A percentile compares a stretch with the other conserved stretches of the same genome.
Evolutionary conservation across 2,888 invertebrate genomes (phyloP).

Genomic region (Synergus gifuensis): DNA sequence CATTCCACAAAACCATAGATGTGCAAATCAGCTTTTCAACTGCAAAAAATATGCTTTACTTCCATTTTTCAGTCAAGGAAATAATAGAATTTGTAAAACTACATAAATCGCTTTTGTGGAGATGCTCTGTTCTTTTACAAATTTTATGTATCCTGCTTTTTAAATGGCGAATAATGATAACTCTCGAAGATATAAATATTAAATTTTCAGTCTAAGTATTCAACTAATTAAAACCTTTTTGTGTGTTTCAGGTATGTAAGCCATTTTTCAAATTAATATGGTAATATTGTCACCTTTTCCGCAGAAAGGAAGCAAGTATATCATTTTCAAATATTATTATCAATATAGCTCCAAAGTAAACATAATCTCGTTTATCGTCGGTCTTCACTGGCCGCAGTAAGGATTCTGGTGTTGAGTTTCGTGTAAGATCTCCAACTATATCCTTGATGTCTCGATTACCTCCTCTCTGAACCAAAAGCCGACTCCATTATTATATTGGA

Average conservation of each 20-base stretch:
- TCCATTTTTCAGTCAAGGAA: not conserved
- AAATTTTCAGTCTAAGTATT: not conserved
- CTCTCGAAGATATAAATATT: not conserved
- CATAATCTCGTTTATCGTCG: no score
- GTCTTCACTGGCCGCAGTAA: not conserved
- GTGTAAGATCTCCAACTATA: not conserved
- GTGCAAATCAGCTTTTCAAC: not conserved
- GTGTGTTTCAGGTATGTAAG: constrained; percentile 31
- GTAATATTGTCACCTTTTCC: not conserved
- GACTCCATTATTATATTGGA: not conserved
- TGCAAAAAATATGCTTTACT: not conserved
- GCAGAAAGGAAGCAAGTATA: not conserved
- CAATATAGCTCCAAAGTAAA: no score
- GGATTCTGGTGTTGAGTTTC: constrained; percentile 37
- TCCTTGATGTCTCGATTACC: constrained; percentile 9
- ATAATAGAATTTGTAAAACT: not conserved
- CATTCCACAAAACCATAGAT: not conserved
- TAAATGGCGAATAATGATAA: not conserved
- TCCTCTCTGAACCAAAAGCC: not conserved
- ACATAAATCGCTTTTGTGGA: not conserved
- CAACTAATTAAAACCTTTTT: not conserved
- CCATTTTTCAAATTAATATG: not conserved
- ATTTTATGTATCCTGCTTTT: no score
- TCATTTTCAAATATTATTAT: not conserved
- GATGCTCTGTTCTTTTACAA: not conserved